These are phyloP conservation scores for Globicephala melas DNA, from an alignment of 2,113 vertebrate species.

Conservation along the genomic window DNA sequence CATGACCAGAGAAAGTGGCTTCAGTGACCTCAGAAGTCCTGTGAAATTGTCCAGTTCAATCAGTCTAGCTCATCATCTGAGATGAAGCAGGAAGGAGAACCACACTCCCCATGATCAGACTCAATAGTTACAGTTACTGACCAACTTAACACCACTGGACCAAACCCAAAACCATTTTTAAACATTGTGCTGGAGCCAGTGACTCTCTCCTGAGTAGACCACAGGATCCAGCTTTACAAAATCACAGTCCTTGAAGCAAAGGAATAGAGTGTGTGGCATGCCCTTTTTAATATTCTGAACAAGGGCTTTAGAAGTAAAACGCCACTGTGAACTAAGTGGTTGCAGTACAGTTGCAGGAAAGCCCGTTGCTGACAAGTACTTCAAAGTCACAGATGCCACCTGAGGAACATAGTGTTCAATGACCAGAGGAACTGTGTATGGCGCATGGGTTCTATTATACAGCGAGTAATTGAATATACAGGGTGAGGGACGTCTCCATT, in stretches of 20 bases:
- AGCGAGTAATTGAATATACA: slow-evolving; percentile 38
- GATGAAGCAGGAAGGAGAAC: background rate
- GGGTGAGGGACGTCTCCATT: background rate
- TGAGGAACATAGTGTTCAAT: slow-evolving; percentile 35
- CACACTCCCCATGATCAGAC: background rate
- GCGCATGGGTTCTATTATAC: background rate
- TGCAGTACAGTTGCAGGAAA: background rate
- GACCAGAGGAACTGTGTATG: background rate
- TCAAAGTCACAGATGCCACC: slow-evolving; percentile 56
- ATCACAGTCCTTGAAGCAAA: slow-evolving; percentile 52
- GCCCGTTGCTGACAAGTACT: slow-evolving; percentile 55
- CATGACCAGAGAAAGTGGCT: background rate
- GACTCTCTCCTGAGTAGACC: background rate
- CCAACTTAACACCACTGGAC: background rate
- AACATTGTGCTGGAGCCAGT: background rate
- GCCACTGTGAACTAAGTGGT: slow-evolving; percentile 36
- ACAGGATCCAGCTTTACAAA: background rate
- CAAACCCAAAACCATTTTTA: background rate
- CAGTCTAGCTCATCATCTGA: background rate
- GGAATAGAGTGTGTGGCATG: background rate
- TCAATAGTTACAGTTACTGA: background rate
- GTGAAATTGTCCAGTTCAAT: background rate
- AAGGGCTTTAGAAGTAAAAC: slow-evolving; percentile 52
- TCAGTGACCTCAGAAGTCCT: background rate
- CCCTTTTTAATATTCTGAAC: slow-evolving; percentile 67